A percentile compares a stretch with the other conserved stretches of the same genome.
phyloP scores from a whole-genome alignment of 2,797 vertebrate genomes.

The Lophotriccus pileatus region DNA sequence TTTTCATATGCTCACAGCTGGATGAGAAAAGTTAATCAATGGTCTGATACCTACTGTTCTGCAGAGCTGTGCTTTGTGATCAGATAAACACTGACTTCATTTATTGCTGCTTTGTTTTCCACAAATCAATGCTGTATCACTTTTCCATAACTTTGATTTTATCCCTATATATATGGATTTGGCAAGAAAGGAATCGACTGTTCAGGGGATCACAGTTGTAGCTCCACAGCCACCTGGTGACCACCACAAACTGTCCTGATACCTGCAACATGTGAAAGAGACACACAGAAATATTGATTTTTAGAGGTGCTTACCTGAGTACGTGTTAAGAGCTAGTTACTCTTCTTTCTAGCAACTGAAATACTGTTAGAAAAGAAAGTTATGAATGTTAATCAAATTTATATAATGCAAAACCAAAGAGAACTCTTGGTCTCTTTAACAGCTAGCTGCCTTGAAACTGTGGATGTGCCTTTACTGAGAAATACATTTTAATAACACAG shows the following conservation, averaged over 20 bases:
- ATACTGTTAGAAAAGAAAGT: neutral
- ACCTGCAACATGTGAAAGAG: neutral
- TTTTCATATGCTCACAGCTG: neutral
- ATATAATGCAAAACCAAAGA: neutral
- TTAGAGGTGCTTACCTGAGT: neutral
- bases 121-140: neutral
- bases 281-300: neutral
- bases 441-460: neutral
- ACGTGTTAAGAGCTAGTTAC: fast-evolving
- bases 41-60: neutral
- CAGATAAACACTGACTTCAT: neutral
- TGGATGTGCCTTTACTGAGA: neutral
- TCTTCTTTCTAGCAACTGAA: neutral
- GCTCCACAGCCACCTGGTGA: neutral
- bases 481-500: neutral
- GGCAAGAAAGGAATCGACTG: neutral
- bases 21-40: neutral
- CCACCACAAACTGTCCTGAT: neutral
- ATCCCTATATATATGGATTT: neutral
- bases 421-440: neutral
- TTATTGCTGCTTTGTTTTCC: neutral
- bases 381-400: neutral
- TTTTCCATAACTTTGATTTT: neutral
- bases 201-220: neutral
- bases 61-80: neutral